Conservation (phyloP, 2,888 invertebrate species). For the Eudasyphora cyanicolor region DNA sequence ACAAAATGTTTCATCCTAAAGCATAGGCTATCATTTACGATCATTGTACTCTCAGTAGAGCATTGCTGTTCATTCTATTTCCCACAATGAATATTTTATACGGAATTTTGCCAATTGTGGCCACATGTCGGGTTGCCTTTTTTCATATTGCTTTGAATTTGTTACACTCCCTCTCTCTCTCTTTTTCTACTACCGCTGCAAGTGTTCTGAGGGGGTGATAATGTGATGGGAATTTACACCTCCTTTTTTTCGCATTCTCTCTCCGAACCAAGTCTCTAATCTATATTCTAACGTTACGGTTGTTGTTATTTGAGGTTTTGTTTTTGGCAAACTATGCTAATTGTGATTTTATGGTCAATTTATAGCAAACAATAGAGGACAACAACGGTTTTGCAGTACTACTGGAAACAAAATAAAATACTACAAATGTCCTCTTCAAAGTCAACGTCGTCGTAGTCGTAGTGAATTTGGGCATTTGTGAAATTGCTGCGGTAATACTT, state of each 20-base stretch:
- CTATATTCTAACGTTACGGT: conserved; percentile 15
- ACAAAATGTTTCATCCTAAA: no score
- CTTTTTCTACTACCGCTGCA: no score
- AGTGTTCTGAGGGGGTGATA: no score
- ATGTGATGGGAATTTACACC: not conserved
- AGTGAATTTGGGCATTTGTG: conserved; percentile 6
- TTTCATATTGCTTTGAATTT: no score
- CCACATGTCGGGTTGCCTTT: no score
- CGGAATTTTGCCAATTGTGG: not conserved
- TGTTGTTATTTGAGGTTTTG: conserved; percentile 52
- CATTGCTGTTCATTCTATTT: not conserved
- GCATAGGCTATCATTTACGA: no score
- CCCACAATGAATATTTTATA: not conserved
- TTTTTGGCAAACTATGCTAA: conserved; percentile 66
- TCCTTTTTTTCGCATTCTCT: conserved; percentile 9
- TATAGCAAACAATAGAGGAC: conserved; percentile 64
- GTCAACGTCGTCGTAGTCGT: no score
- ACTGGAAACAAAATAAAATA: conserved; percentile 27
- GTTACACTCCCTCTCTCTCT: conserved; percentile 25
- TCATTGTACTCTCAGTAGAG: no score
- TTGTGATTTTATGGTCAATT: conserved; percentile 68
- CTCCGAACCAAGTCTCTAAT: not conserved
- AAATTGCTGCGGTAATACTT: conserved; percentile 61
- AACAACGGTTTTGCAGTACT: no score
- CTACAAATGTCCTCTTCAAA: no score